Base-by-base conservation (phyloP, 2,888 invertebrate genomes). In the Parnassius orleans region DNA sequence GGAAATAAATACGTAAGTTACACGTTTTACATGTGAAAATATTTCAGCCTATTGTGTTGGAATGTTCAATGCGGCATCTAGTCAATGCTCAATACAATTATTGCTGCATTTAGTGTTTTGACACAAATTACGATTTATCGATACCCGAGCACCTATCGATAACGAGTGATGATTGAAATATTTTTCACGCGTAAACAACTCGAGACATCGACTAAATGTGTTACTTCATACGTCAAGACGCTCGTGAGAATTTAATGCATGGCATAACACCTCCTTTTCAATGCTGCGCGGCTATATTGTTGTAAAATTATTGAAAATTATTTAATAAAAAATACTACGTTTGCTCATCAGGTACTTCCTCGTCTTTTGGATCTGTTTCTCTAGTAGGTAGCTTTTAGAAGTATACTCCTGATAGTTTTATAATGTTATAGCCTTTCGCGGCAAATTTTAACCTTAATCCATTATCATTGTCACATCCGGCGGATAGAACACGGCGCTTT, bases 161-260 rank as follows among this genome's bases (percentile, higher is more conserved):
- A 57, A 50, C 43, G 19, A 53, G 57, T 57, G n/a, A 41, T 48
- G 47, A 64, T 81, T 82, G 86, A 75, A 81, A 85, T 83, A 80
- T 80, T 80, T 81, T 79, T 77, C 68, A 77, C 80, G 82, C 61
- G 79, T 74, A 73, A 79, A 74, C 77, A 67, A 77, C 73, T 87
- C 88, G 87, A 90, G 87, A 89, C 90, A 89, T 90, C 90, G 90
- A 90, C 82, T 86, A 87, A 89, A 88, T 87, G 88, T 90, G 86
- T 87, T 86, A 90, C 81, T 83, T 80, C 83, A 83, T 84, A 84
- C 78, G 77, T 83, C 80, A 81, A 78, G 79, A 74, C 78, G 80
- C 74, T 78, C 73, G 76, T 74, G 54, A 66, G 75, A 73, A 73
- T 74, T 57, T 57, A 57, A 72, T 67, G 70, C 73, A 78, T 77